phyloP scores from a whole-genome alignment of 2,888 invertebrate genomes.

The Axea sp. region DNA sequence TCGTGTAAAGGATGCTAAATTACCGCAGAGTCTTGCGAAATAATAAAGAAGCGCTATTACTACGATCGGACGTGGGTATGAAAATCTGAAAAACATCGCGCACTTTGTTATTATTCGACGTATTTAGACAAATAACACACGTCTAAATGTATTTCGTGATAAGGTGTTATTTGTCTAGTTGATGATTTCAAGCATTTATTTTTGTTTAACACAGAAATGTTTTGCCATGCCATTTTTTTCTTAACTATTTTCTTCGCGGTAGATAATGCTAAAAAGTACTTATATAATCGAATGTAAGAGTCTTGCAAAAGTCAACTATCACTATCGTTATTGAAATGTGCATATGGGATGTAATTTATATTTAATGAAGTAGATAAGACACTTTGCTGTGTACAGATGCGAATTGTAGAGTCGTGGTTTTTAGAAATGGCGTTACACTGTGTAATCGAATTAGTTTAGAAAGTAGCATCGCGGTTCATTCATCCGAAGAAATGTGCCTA shows the following conservation, averaged over 20 bases:
- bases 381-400: conserved; percentile 20
- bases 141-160: conserved; percentile 10
- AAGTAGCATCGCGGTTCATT: no score
- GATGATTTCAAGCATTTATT: background rate
- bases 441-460: no score
- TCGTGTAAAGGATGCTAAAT: no score
- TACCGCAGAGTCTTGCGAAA: conserved; percentile 22
- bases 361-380: conserved; percentile 51
- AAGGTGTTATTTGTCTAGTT: conserved; percentile 2
- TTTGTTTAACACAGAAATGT: conserved; percentile 10
- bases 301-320: conserved; percentile 49
- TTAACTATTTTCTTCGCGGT: conserved; percentile 43
- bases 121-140: no score
- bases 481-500: no score
- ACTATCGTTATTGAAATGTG: conserved; percentile 54
- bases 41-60: conserved; percentile 10
- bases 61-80: background rate
- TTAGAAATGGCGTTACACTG: no score
- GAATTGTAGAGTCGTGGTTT: no score
- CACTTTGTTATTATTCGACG: background rate
- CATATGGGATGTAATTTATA: conserved; percentile 47
- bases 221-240: conserved; percentile 23
- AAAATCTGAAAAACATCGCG: no score
- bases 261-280: conserved; percentile 49
- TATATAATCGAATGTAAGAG: conserved; percentile 50